phyloP scores from a whole-genome alignment of 92 coral and sea anemone species.

The Pocillopora meandrina region DNA sequence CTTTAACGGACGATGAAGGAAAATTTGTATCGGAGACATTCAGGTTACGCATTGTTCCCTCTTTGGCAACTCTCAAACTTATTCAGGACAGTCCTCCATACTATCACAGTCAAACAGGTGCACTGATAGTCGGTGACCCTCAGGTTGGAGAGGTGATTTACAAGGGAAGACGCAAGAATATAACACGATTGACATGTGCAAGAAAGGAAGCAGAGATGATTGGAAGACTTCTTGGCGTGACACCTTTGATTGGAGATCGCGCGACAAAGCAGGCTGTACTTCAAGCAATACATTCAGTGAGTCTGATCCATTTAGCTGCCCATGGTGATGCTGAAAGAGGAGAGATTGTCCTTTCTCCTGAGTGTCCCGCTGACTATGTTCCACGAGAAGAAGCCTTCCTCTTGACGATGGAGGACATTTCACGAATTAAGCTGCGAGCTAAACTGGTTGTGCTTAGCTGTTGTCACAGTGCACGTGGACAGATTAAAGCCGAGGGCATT shows the following conservation, averaged over 20 bases:
- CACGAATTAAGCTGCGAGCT: not conserved
- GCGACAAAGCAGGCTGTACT: slow-evolving; percentile 5
- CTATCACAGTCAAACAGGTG: slow-evolving; percentile 18
- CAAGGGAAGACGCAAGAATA: not conserved
- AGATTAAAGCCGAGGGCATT: not conserved
- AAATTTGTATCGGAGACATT: slow-evolving; percentile 3
- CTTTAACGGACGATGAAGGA: not conserved
- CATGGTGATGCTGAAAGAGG: not conserved
- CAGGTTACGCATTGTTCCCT: slow-evolving; percentile 27
- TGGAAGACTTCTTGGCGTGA: not conserved
- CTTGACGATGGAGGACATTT: not conserved
- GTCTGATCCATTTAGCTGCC: slow-evolving; percentile 1
- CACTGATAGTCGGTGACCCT: slow-evolving; percentile 38
- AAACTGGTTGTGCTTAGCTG: not conserved
- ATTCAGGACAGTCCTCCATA: slow-evolving; percentile 19
- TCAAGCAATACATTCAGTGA: not conserved
- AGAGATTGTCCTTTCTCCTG: not conserved
- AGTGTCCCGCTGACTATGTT: not conserved
- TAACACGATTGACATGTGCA: not conserved
- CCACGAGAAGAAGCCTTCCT: not conserved
- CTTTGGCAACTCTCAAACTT: slow-evolving; percentile 30
- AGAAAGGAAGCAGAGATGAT: not conserved
- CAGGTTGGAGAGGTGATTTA: slow-evolving; percentile 9
- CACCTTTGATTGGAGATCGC: not conserved
- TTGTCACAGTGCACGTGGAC: slow-evolving; percentile 1